phyloP scores from a whole-genome alignment of 1,140 invertebrate species.

The Papilio dardanus region DNA sequence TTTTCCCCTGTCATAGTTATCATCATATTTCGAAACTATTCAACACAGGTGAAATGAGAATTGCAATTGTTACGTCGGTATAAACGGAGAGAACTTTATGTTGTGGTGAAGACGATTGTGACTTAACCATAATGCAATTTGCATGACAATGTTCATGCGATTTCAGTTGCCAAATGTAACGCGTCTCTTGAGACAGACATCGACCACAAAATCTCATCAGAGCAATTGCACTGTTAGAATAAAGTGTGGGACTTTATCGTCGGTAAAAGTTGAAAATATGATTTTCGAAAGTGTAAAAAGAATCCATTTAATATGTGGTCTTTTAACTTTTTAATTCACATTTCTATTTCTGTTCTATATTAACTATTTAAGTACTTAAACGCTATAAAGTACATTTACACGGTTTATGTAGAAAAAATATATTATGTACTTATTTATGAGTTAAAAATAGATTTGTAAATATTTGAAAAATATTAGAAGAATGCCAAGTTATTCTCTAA shows the following conservation, averaged over 20 bases:
- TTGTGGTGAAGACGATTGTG: not conserved
- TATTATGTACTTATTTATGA: no score
- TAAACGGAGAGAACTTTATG: not conserved
- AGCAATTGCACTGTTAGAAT: not conserved
- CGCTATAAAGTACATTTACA: no score
- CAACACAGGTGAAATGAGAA: not conserved
- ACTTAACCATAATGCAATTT: not conserved
- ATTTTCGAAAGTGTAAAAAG: conserved; percentile 55
- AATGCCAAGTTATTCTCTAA: not conserved
- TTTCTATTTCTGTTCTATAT: no score
- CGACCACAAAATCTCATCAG: conserved; percentile 14
- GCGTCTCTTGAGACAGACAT: not conserved
- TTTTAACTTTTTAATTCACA: no score
- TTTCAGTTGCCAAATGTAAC: not conserved
- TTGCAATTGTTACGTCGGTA: not conserved
- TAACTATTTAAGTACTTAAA: no score
- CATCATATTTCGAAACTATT: not conserved
- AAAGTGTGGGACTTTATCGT: not conserved
- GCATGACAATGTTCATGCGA: not conserved
- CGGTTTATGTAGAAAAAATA: no score
- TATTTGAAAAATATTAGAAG: not conserved
- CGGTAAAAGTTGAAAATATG: conserved; percentile 33
- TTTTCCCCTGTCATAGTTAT: not conserved
- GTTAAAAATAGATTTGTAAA: no score
- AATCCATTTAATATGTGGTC: conserved; percentile 60